Evolutionary conservation across 2,888 invertebrate genomes (phyloP).

Genomic region (Mermis nigrescens): DNA sequence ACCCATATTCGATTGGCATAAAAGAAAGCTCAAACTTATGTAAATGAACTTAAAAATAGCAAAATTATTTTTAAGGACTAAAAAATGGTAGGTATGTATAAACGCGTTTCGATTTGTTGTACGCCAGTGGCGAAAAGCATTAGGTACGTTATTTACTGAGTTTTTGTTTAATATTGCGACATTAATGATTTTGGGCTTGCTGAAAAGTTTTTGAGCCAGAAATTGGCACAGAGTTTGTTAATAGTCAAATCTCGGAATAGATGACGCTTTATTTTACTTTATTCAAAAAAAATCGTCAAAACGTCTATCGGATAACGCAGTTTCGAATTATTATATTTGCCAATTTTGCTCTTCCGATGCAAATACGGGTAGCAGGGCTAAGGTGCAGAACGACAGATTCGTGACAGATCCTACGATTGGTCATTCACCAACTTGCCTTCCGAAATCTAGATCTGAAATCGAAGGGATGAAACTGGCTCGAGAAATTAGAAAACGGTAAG

Average conservation of each 20-base stretch:
- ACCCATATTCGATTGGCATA: no score
- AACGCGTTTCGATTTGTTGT: no score
- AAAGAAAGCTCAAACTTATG: no score
- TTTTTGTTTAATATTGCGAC: no score
- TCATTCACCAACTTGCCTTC: not conserved
- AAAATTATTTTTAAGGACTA: no score
- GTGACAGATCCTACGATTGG: not conserved
- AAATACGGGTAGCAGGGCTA: not conserved
- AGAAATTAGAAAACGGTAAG: not conserved
- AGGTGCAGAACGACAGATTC: not conserved
- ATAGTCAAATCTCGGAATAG: not conserved
- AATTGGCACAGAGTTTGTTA: not conserved
- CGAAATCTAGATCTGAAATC: not conserved
- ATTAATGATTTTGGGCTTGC: not conserved
- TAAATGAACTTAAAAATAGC: no score
- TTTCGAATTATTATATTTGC: no score
- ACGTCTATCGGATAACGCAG: not conserved
- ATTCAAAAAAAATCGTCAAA: not conserved
- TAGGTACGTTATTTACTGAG: no score
- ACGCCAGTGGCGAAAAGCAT: no score
- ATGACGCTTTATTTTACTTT: not conserved
- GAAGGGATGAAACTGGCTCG: not conserved
- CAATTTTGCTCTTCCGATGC: not conserved
- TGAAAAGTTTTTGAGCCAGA: not conserved
- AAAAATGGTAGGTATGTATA: no score